Conservation (phyloP, 2,797 vertebrate genomes). For the Pteronotus mesoamericanus region DNA sequence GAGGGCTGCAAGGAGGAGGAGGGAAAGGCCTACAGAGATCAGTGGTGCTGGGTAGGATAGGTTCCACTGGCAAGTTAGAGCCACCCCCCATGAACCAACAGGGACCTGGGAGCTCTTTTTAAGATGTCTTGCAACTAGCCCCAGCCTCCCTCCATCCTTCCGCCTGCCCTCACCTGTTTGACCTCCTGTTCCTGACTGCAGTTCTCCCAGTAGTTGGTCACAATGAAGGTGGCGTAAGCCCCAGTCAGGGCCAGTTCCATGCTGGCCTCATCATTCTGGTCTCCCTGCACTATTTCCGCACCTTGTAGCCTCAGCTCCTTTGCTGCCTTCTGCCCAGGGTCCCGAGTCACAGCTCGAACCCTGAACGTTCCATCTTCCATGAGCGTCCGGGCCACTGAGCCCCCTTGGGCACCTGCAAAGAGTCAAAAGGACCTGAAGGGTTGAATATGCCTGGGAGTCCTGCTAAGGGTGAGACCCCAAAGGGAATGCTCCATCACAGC, state of each 20-base stretch:
- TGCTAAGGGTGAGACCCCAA: not conserved
- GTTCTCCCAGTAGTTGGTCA: constrained; percentile 82
- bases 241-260: constrained; percentile 74
- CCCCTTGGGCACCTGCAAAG: constrained; percentile 78
- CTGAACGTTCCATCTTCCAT: constrained; percentile 77
- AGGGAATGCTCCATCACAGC: not conserved
- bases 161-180: constrained; percentile 66
- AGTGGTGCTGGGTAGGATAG: not conserved
- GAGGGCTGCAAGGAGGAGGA: not conserved
- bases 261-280: constrained; percentile 73
- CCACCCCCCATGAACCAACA: not conserved
- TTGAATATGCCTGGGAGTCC: not conserved
- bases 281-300: constrained; percentile 77
- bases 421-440: not conserved
- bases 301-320: constrained; percentile 72
- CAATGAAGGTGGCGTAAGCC: constrained; percentile 76
- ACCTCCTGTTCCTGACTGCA: constrained; percentile 78
- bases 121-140: not conserved
- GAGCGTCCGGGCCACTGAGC: constrained; percentile 73
- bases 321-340: constrained; percentile 63
- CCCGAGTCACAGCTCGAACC: constrained; percentile 75
- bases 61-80: not conserved
- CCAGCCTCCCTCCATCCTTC: rapidly evolving
- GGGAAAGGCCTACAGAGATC: not conserved
- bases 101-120: not conserved